Conservation (phyloP, 2,888 invertebrate genomes). For the Aspidiotus rigidus region DNA sequence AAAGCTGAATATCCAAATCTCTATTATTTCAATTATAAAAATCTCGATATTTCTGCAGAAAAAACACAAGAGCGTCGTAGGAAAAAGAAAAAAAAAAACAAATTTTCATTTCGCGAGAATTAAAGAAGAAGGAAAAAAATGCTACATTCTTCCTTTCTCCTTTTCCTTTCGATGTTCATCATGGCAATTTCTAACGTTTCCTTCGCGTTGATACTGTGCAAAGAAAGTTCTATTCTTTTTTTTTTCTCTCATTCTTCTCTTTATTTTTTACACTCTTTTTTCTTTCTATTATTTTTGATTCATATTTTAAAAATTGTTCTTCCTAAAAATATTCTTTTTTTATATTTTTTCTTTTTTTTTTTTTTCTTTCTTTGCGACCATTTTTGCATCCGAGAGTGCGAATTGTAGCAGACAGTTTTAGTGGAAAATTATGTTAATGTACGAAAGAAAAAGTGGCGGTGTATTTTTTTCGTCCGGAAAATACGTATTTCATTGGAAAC, state of each 20-base stretch:
- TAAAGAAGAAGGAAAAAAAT: slow-evolving; percentile 9
- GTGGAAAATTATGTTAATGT: slow-evolving; percentile 33
- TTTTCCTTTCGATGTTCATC: slow-evolving; percentile 15
- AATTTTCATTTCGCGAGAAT: slow-evolving; percentile 3
- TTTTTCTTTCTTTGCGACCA: slow-evolving; percentile 27
- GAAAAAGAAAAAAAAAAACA: neutral
- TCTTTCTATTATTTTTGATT: slow-evolving; percentile 26
- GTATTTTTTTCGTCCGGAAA: slow-evolving; percentile 27
- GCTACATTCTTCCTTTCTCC: slow-evolving; percentile 3
- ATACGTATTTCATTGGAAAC: slow-evolving; percentile 30
- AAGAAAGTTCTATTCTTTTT: slow-evolving; percentile 28
- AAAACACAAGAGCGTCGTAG: no score
- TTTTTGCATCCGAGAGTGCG: slow-evolving; percentile 31
- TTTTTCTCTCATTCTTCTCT: slow-evolving; percentile 15
- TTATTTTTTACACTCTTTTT: neutral
- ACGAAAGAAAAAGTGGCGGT: slow-evolving; percentile 29
- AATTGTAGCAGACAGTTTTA: slow-evolving; percentile 33
- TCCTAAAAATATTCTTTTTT: slow-evolving; percentile 23
- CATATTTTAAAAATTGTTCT: slow-evolving; percentile 32
- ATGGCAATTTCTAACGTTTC: slow-evolving; percentile 12
- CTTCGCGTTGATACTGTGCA: slow-evolving; percentile 3
- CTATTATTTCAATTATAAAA: slow-evolving; percentile 26
- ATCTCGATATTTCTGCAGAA: slow-evolving; percentile 4
- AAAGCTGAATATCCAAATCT: slow-evolving; percentile 21
- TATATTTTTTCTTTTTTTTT: slow-evolving; percentile 7